Evolutionary conservation across 1,140 invertebrate genomes (phyloP).

Genomic region (Leptoteleia sp.): DNA sequence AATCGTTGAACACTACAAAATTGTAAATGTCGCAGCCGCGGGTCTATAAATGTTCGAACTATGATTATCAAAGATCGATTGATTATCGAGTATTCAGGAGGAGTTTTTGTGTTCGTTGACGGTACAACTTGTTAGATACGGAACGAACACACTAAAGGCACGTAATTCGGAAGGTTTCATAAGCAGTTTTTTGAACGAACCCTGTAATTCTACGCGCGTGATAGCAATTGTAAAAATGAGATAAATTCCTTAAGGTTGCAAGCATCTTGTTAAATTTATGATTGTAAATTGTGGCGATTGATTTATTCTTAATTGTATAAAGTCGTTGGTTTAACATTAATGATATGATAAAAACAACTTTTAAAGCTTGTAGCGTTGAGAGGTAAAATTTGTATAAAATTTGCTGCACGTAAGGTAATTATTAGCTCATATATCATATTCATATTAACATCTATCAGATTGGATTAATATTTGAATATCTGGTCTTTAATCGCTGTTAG

Average conservation of each 20-base stretch:
- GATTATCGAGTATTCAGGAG: constrained; percentile 34
- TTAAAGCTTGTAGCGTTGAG: constrained; percentile 13
- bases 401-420: constrained; percentile 4
- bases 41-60: constrained; percentile 29
- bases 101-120: constrained; percentile 12
- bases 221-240: constrained; percentile 2
- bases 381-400: constrained; percentile 31
- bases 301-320: constrained; percentile 37
- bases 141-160: constrained; percentile 67
- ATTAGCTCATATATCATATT: constrained; percentile 1
- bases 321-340: constrained; percentile 18
- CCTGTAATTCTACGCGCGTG: constrained; percentile 56
- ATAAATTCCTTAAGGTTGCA: not conserved
- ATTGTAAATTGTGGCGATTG: constrained; percentile 37
- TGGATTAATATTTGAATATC: too few relatives aligned
- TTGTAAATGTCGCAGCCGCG: constrained; percentile 29
- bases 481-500: too few relatives aligned
- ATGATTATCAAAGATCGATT: constrained; percentile 51
- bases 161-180: constrained; percentile 70
- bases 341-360: constrained; percentile 48
- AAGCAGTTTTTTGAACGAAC: constrained; percentile 53
- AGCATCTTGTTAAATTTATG: constrained; percentile 3
- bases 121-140: constrained; percentile 6
- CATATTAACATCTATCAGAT: constrained; percentile 2
- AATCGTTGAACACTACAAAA: constrained; percentile 41